Percentiles rank a stretch among this genome's conserved stretches.
Conservation (phyloP, 2,888 invertebrate genomes). For the Aphodius granarius region DNA sequence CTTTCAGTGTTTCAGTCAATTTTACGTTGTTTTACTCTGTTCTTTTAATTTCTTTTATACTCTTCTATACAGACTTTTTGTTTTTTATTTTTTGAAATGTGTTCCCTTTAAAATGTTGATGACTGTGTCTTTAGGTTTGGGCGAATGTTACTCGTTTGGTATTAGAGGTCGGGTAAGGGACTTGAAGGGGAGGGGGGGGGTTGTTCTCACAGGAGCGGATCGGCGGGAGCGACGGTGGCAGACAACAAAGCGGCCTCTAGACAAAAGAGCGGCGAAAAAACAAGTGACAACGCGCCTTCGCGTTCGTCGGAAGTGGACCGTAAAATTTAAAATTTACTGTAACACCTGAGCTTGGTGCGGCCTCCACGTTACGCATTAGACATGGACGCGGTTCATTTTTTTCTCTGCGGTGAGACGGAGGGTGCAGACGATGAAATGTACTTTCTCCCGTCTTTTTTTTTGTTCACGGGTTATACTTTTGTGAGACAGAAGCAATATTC, state of each 20-base stretch:
- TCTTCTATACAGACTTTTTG: too few relatives aligned
- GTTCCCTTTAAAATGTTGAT: too few relatives aligned
- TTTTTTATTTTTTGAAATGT: too few relatives aligned
- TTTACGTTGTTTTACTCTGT: not conserved
- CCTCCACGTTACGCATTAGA: not conserved
- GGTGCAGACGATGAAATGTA: too few relatives aligned
- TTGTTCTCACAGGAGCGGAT: not conserved
- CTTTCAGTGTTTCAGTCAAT: too few relatives aligned
- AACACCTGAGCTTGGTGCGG: not conserved
- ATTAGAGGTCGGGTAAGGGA: not conserved
- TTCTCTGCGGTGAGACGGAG: too few relatives aligned
- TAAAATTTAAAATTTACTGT: not conserved
- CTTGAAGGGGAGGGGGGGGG: not conserved
- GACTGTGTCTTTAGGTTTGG: too few relatives aligned
- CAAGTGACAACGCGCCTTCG: not conserved
- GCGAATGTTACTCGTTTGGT: not conserved
- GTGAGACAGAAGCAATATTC: not conserved
- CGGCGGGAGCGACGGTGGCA: not conserved
- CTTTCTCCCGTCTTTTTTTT: too few relatives aligned
- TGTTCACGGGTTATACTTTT: not conserved
- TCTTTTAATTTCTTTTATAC: not conserved
- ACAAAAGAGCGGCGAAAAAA: not conserved
- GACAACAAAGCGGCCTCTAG: not conserved
- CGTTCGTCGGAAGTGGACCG: not conserved
- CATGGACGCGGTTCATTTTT: not conserved